phyloP scores from a whole-genome alignment of 2,888 invertebrate species.

The Heliconius ethilla region DNA sequence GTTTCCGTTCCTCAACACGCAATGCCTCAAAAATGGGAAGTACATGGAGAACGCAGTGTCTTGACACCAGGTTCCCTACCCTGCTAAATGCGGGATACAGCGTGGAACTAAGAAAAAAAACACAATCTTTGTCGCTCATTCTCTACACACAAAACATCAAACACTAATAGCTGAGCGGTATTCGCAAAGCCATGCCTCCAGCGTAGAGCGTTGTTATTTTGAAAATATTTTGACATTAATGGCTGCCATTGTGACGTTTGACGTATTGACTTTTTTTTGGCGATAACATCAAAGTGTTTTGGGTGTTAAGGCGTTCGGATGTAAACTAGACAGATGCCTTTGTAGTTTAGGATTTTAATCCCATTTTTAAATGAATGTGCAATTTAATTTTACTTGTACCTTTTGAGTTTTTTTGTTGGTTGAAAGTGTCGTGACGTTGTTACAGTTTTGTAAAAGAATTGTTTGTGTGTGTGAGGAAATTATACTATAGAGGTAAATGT shows the following conservation, averaged over 20 bases:
- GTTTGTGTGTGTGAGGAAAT: not conserved
- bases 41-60: not conserved
- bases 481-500: not conserved
- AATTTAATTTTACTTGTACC: slow-evolving; percentile 26
- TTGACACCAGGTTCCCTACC: not conserved
- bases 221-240: slow-evolving; percentile 82
- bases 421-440: slow-evolving; percentile 13
- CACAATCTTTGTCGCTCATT: slow-evolving; percentile 20
- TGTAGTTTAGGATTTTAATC: slow-evolving; percentile 35
- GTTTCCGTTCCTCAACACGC: no score
- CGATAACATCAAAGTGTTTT: slow-evolving; percentile 49
- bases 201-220: slow-evolving; percentile 72
- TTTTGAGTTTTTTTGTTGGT: slow-evolving; percentile 26
- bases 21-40: no score
- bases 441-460: not conserved
- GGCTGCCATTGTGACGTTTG: slow-evolving; percentile 67
- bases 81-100: not conserved
- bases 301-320: slow-evolving; percentile 46
- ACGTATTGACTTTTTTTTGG: slow-evolving; percentile 56
- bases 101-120: not conserved
- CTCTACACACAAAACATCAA: slow-evolving; percentile 1
- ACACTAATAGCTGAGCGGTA: slow-evolving; percentile 51
- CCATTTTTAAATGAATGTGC: slow-evolving; percentile 36
- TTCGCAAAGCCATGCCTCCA: slow-evolving; percentile 65
- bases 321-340: slow-evolving; percentile 39